Conservation (phyloP, 2,888 invertebrate species). For the Celastrina argiolus region DNA sequence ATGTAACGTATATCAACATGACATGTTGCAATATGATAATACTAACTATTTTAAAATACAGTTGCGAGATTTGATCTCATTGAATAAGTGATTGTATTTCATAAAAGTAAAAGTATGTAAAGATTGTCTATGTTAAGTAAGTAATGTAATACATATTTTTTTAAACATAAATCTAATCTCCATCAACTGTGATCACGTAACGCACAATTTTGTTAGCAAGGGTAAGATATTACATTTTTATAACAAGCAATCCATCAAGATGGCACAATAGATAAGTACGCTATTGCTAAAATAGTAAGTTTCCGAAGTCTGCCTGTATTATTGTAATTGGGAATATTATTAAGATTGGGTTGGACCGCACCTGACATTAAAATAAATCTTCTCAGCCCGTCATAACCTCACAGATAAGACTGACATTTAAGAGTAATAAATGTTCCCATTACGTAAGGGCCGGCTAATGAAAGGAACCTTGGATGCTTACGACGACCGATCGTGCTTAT, state of each 20-base stretch:
- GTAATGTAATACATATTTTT: slow-evolving; percentile 5
- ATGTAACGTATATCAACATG: too few relatives aligned
- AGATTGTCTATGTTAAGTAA: neutral
- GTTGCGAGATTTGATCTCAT: neutral
- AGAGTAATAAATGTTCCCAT: slow-evolving; percentile 18
- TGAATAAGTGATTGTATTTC: neutral
- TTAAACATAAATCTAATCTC: slow-evolving; percentile 1
- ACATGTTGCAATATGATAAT: neutral
- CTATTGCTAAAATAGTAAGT: slow-evolving; percentile 40
- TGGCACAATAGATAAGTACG: slow-evolving; percentile 37
- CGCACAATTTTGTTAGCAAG: neutral
- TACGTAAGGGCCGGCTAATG: slow-evolving; percentile 6
- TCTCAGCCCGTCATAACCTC: slow-evolving; percentile 35
- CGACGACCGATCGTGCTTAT: neutral
- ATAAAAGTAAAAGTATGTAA: slow-evolving; percentile 4
- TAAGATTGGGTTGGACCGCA: slow-evolving; percentile 45
- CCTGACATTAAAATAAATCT: slow-evolving; percentile 46
- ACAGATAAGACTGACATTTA: slow-evolving; percentile 29
- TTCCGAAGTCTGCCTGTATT: slow-evolving; percentile 39
- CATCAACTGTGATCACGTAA: slow-evolving; percentile 2
- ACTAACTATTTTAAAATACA: neutral
- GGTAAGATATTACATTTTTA: slow-evolving; percentile 8
- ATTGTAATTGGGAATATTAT: slow-evolving; percentile 48
- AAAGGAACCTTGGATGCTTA: neutral
- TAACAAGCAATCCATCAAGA: slow-evolving; percentile 32